Base-by-base conservation (phyloP, 2,113 vertebrate species). In the Apaloderma vittatum region DNA sequence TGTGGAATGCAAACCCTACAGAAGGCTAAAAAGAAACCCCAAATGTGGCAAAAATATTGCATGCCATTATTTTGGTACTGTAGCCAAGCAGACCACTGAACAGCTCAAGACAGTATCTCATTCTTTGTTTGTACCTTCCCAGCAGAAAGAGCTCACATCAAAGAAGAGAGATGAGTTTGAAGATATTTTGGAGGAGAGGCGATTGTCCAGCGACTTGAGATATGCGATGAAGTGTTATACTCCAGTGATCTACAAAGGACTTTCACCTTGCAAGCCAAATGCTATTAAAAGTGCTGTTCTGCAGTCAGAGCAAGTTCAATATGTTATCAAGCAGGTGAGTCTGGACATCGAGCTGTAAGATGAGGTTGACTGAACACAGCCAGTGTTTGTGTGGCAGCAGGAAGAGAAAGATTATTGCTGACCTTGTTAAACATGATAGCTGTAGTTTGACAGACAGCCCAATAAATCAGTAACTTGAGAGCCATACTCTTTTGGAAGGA, bases 91-190 rank as follows among this genome's bases (percentile, higher is more conserved):
- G 52, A 48, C 48, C 34, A 30, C 49, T 43, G 43, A 80, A 51
- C 22, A 27, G 15, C 57, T 88, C 1, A 3, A 34, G 48, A 14
- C 27, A 13, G 78, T 73, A 37, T 43, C 91, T 97, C 86, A 91
- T 92, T 90, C 62, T 94, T 91, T 48, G 22, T 45, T 97, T 94
- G 91, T 75, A 19, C 92, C 80, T 94, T 94, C 92, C 96, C 91
- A 98, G 97, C 98, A 98, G 97, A 98, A 98, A 96, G 99, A 99
- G 61, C 97, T 98, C 11, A 97, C 97, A 65, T 98, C 98, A 78
- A 99, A 99, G 97, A 99, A 99, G 37, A 98, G 99, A 96, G 99
- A 99, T 95, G 99, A 99, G 30, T 99, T 99, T 96, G 99, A 99
- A 98, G 99, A 99, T 96, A 97, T 99, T 17, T 86, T 99, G 93